These are phyloP conservation scores for Entelurus aequoreus DNA, from an alignment of 2,113 vertebrate species.

Conservation along the genomic window DNA sequence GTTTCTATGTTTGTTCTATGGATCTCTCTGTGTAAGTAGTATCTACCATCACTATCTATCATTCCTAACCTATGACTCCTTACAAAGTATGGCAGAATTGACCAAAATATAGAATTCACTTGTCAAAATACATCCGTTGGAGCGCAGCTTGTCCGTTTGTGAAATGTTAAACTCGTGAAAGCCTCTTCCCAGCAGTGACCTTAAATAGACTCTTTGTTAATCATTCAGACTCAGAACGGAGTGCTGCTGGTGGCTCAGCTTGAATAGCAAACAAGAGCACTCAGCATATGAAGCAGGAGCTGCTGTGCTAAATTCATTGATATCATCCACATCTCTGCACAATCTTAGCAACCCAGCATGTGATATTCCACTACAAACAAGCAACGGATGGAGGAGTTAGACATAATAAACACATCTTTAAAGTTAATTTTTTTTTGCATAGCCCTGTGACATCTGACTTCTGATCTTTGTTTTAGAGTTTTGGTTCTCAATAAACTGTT, in stretches of 20 bases:
- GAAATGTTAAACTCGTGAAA: conserved; percentile 7
- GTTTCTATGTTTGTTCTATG: too few species aligned
- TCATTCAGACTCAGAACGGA: conserved; percentile 9
- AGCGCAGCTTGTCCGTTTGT: background rate
- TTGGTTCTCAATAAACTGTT: conserved; percentile 37
- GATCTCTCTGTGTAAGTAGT: too few species aligned
- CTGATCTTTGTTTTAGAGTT: conserved; percentile 12
- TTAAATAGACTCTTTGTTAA: conserved; percentile 6
- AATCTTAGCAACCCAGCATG: conserved; percentile 25
- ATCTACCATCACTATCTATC: too few species aligned
- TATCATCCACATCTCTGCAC: conserved; percentile 39
- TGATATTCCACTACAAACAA: conserved; percentile 40
- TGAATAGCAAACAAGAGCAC: conserved; percentile 43
- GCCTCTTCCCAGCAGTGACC: conserved; percentile 9
- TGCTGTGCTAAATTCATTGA: conserved; percentile 23
- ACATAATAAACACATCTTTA: conserved; percentile 40
- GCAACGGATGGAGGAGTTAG: conserved; percentile 17
- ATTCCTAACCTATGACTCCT: background rate
- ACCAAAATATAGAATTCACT: background rate
- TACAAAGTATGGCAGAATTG: background rate
- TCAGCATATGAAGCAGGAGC: conserved; percentile 7
- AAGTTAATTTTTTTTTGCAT: conserved; percentile 40
- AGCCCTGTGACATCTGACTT: conserved; percentile 20
- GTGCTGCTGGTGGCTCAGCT: conserved; percentile 20
- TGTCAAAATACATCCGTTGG: conserved; percentile 13